Conservation (phyloP, 2,797 vertebrate species). For the Rhabdophis nuchalis region DNA sequence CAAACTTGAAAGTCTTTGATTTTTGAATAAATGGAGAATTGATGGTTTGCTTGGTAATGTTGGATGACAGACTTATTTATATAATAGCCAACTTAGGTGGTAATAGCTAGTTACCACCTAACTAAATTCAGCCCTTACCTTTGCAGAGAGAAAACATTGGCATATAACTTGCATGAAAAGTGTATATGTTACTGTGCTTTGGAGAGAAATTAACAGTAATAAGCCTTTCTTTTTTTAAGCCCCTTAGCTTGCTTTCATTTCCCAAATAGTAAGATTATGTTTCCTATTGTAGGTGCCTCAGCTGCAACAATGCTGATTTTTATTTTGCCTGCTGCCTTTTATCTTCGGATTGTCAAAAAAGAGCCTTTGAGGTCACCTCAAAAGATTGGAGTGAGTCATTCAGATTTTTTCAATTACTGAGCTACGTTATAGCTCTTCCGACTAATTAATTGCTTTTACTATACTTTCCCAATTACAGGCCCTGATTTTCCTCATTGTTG, state of each 20-base stretch:
- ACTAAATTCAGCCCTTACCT: background rate
- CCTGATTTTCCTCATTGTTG: slow-evolving; percentile 83
- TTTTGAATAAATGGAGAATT: background rate
- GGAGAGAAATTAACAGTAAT: background rate
- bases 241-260: background rate
- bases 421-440: background rate
- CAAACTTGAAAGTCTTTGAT: background rate
- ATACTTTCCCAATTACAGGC: slow-evolving; percentile 72
- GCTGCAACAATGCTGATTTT: slow-evolving; percentile 97
- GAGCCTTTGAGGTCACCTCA: slow-evolving; percentile 83
- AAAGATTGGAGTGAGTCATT: slow-evolving; percentile 86
- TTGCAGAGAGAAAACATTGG: background rate
- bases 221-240: background rate
- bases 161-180: background rate
- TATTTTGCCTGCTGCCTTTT: slow-evolving; percentile 92
- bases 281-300: slow-evolving; percentile 81
- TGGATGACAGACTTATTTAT: background rate
- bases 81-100: background rate
- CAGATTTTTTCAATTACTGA: background rate
- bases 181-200: background rate
- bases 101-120: background rate
- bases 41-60: background rate
- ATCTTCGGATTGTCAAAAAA: slow-evolving; percentile 89
- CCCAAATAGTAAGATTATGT: background rate
- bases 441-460: slow-evolving; percentile 30